phyloP scores from a whole-genome alignment of 2,113 vertebrate genomes.

The Chaenogobius annularis region DNA sequence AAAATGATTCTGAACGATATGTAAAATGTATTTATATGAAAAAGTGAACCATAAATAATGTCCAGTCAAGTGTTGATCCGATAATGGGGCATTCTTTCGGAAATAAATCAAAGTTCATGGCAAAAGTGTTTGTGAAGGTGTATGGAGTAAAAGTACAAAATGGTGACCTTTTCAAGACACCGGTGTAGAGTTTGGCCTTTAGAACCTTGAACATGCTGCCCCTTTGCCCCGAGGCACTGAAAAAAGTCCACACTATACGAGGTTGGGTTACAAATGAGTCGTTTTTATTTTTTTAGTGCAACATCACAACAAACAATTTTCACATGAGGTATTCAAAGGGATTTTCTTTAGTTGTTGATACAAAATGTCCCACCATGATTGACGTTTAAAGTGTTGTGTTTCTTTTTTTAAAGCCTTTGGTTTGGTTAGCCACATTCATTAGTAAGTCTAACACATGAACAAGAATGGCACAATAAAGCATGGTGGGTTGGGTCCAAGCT shows the following conservation, averaged over 20 bases:
- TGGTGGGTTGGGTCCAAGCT: constrained; percentile 64
- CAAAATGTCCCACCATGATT: constrained; percentile 83
- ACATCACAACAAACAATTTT: constrained; percentile 85
- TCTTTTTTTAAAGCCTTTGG: constrained; percentile 75
- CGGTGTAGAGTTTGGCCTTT: constrained; percentile 1
- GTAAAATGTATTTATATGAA: not conserved
- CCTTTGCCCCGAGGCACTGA: not conserved
- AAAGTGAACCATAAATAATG: not conserved
- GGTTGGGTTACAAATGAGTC: constrained; percentile 79
- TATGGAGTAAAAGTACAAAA: constrained; percentile 3
- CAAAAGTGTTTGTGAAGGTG: constrained; percentile 2
- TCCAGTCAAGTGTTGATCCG: not conserved
- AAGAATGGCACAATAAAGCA: constrained; percentile 75
- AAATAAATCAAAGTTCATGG: constrained; percentile 1
- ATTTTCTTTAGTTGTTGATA: constrained; percentile 80
- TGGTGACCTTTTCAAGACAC: constrained; percentile 6
- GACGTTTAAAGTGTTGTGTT: constrained; percentile 78
- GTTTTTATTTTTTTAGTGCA: constrained; percentile 82
- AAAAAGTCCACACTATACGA: constrained; percentile 30
- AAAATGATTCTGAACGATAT: no score
- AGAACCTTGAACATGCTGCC: not conserved
- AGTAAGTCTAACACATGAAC: constrained; percentile 77
- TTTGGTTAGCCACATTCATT: constrained; percentile 83
- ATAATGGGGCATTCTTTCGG: not conserved
- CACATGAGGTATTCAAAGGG: constrained; percentile 86